Conservation (phyloP, 2,113 vertebrate genomes). For the Eudyptes chrysolophus region DNA sequence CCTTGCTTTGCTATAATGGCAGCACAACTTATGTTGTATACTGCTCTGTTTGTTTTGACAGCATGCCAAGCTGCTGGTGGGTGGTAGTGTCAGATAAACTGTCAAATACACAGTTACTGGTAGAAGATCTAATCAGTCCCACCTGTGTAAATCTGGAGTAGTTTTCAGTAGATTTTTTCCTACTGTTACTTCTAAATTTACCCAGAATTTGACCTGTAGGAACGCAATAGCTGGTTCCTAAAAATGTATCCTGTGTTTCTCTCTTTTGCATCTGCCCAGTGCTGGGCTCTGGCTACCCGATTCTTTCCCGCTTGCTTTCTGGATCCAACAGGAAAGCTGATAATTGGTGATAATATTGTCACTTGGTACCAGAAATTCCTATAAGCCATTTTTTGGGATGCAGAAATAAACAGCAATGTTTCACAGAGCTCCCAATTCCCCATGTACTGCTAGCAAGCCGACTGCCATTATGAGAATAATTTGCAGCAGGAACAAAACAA, state of each 20-base stretch:
- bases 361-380: not conserved
- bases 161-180: not conserved
- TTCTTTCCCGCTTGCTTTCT: not conserved
- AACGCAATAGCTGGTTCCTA: not conserved
- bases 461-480: not conserved
- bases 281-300: accelerated
- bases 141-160: not conserved
- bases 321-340: not conserved
- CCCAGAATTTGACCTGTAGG: not conserved
- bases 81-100: slow-evolving; percentile 25
- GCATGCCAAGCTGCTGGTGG: not conserved
- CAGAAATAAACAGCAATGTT: not conserved
- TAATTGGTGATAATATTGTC: not conserved
- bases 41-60: slow-evolving; percentile 24
- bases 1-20: not conserved
- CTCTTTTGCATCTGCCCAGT: not conserved
- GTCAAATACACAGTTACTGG: not conserved
- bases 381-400: not conserved
- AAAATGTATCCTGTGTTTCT: not conserved
- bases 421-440: not conserved
- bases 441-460: not conserved
- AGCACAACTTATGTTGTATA: not conserved
- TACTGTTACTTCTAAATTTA: not conserved
- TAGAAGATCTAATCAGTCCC: not conserved
- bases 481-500: not conserved